Evolutionary conservation across 1,140 invertebrate genomes (phyloP).

Genomic region (Hermetia illucens): DNA sequence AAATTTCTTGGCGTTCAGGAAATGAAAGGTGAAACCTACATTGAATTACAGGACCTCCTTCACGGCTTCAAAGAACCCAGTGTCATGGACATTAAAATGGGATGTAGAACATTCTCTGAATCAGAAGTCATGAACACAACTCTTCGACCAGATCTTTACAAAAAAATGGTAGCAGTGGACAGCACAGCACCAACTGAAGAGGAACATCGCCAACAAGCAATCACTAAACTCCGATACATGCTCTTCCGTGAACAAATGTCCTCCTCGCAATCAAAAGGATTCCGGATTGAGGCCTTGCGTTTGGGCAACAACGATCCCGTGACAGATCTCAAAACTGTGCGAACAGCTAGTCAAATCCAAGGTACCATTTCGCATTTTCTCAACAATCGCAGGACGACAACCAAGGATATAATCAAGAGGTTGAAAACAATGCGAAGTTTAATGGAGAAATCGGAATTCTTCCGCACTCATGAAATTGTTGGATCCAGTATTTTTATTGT

Average conservation of each 20-base stretch:
- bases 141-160: conserved; percentile 64
- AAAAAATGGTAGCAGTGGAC: conserved; percentile 91
- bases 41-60: conserved; percentile 78
- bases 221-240: conserved; percentile 92
- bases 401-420: conserved; percentile 51
- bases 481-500: conserved; percentile 91
- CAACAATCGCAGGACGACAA: conserved; percentile 45
- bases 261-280: conserved; percentile 83
- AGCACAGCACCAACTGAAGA: conserved; percentile 67
- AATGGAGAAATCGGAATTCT: conserved; percentile 78
- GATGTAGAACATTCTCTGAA: conserved; percentile 83
- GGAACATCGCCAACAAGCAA: conserved; percentile 61
- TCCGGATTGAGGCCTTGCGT: conserved; percentile 92
- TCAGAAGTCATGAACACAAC: conserved; percentile 77
- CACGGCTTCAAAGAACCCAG: conserved; percentile 73
- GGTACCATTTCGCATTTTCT: conserved; percentile 68
- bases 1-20: conserved; percentile 75
- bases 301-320: conserved; percentile 56
- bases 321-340: conserved; percentile 63
- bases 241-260: conserved; percentile 87
- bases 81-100: conserved; percentile 90
- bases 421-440: conserved; percentile 61
- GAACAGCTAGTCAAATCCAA: conserved; percentile 61
- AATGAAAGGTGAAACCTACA: conserved; percentile 74
- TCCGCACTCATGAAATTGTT: conserved; percentile 81